Percentiles rank a stretch among this genome's conserved stretches.
phyloP scores from a whole-genome alignment of 2,797 vertebrate species.

The Caiman crocodilus region DNA sequence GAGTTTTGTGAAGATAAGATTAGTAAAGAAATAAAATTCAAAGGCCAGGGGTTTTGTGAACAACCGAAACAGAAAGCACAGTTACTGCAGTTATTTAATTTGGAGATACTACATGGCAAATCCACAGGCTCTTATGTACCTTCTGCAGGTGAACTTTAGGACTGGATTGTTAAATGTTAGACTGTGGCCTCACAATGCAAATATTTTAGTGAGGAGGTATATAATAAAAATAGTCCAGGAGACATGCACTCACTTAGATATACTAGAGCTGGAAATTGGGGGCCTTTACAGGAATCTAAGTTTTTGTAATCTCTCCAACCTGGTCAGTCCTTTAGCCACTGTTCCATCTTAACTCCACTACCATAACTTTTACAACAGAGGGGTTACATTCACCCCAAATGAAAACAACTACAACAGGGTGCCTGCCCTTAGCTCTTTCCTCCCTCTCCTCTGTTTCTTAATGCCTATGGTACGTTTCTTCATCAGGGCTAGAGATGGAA shows the following conservation, averaged over 20 bases:
- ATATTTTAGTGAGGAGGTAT: background rate
- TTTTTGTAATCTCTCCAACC: background rate
- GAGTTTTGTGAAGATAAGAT: slow-evolving; percentile 53
- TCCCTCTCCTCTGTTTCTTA: background rate
- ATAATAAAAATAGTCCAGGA: background rate
- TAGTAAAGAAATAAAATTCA: slow-evolving; percentile 63
- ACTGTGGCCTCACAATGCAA: slow-evolving; percentile 20
- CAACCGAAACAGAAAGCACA: slow-evolving; percentile 3
- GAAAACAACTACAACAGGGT: background rate
- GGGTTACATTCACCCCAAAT: background rate
- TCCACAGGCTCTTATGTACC: background rate
- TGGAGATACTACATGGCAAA: slow-evolving; percentile 9
- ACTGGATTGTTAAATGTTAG: slow-evolving; percentile 23
- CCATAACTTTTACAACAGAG: background rate
- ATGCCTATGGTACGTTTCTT: background rate
- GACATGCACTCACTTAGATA: background rate
- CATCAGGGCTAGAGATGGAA: background rate
- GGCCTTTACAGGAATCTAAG: background rate
- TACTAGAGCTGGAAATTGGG: background rate
- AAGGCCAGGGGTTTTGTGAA: slow-evolving; percentile 38
- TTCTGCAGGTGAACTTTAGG: background rate
- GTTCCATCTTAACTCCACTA: background rate
- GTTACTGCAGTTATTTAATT: slow-evolving; percentile 44
- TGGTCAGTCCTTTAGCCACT: background rate
- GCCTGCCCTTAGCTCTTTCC: background rate